phyloP scores from a whole-genome alignment of 2,888 invertebrate genomes.

The Trichopoda pennipes region DNA sequence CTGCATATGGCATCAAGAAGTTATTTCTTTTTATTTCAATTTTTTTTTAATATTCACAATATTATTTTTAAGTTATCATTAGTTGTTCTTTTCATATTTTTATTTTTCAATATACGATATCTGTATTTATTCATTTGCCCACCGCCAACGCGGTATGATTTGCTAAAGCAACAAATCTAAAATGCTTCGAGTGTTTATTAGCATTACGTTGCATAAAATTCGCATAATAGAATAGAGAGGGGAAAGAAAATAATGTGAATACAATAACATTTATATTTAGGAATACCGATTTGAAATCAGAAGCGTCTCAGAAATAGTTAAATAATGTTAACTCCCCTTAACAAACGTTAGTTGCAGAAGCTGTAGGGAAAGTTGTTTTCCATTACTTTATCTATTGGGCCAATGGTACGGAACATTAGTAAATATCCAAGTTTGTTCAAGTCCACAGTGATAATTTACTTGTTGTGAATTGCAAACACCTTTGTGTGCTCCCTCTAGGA shows the following conservation, averaged over 20 bases:
- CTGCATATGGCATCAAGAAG: slow-evolving; percentile 66
- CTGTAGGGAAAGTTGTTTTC: too few relatives aligned
- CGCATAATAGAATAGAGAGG: background rate
- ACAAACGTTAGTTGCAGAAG: too few relatives aligned
- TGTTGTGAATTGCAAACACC: too few relatives aligned
- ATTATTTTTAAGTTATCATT: slow-evolving; percentile 46
- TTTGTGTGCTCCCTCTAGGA: too few relatives aligned
- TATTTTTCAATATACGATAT: slow-evolving; percentile 16
- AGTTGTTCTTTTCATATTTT: too few relatives aligned
- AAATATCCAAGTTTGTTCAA: too few relatives aligned
- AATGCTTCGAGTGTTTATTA: slow-evolving; percentile 66
- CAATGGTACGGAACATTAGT: too few relatives aligned
- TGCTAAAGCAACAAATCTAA: slow-evolving; percentile 57
- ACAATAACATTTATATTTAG: slow-evolving; percentile 23
- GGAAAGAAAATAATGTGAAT: slow-evolving; percentile 9
- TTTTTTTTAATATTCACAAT: slow-evolving; percentile 58
- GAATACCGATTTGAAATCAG: slow-evolving; percentile 4
- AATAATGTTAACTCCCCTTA: too few relatives aligned
- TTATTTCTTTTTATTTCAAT: slow-evolving; percentile 53
- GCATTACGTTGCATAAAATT: slow-evolving; percentile 47
- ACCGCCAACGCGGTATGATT: slow-evolving; percentile 63
- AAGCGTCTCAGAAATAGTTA: background rate
- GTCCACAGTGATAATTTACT: too few relatives aligned
- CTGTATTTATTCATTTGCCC: slow-evolving; percentile 55
- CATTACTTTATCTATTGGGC: too few relatives aligned